These are phyloP conservation scores for Myiotriccus ornatus DNA, from an alignment of 2,797 vertebrate species.

Conservation along the genomic window DNA sequence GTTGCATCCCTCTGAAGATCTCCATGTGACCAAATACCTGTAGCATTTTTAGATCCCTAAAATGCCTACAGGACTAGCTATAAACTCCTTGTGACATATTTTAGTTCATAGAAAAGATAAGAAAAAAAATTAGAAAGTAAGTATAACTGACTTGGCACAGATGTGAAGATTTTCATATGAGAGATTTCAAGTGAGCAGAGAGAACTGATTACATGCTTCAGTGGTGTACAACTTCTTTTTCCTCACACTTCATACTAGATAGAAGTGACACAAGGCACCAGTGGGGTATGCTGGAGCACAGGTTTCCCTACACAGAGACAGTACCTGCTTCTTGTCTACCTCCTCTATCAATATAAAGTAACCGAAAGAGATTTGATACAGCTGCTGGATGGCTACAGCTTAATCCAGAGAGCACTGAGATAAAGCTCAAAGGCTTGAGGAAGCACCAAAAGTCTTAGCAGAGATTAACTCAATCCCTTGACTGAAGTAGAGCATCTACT, in stretches of 20 bases:
- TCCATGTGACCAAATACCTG: not conserved
- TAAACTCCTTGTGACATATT: not conserved
- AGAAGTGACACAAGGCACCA: not conserved
- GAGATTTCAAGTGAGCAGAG: not conserved
- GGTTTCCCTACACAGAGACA: not conserved
- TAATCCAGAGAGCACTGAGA: not conserved
- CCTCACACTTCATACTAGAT: not conserved
- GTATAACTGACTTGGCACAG: not conserved
- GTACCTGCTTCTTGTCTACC: not conserved
- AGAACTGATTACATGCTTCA: not conserved
- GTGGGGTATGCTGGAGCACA: not conserved
- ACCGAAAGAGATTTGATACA: not conserved
- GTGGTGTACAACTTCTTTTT: not conserved
- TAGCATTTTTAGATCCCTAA: not conserved
- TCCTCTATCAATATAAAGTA: not conserved
- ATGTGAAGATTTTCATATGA: not conserved
- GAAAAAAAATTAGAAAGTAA: not conserved
- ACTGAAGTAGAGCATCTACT: slow-evolving; percentile 36
- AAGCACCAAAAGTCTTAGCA: slow-evolving; percentile 50
- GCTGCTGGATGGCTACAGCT: not conserved
- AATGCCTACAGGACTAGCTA: not conserved
- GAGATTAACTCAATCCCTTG: slow-evolving; percentile 61
- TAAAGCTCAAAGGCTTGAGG: slow-evolving; percentile 49
- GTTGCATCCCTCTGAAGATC: not conserved
- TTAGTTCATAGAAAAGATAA: not conserved